Conservation (phyloP, 2,888 invertebrate genomes). For the Steromphala cineraria region DNA sequence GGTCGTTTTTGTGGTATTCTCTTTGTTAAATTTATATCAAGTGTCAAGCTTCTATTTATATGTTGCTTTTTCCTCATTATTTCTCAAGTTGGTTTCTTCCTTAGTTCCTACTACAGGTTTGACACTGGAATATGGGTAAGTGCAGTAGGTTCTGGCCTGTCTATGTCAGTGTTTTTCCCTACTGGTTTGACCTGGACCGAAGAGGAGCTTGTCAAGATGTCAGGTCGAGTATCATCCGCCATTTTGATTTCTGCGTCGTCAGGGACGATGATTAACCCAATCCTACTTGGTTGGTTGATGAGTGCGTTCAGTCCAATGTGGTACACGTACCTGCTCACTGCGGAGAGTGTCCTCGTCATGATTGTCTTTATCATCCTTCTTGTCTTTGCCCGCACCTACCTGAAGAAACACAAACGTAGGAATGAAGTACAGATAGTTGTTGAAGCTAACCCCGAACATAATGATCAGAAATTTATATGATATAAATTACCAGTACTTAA, state of each 20-base stretch:
- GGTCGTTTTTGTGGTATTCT: slow-evolving; percentile 72
- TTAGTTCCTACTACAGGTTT: slow-evolving; percentile 43
- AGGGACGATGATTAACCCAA: slow-evolving; percentile 73
- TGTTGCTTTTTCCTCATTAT: slow-evolving; percentile 18
- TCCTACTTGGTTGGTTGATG: slow-evolving; percentile 69
- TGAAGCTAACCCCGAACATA: too few relatives aligned
- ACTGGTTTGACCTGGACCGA: slow-evolving; percentile 74
- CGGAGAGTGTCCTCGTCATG: slow-evolving; percentile 49
- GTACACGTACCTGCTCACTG: slow-evolving; percentile 67
- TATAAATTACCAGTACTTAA: too few relatives aligned
- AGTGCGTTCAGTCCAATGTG: slow-evolving; percentile 63
- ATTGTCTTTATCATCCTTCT: slow-evolving; percentile 47
- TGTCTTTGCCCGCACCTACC: neutral
- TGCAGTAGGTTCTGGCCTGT: slow-evolving; percentile 67
- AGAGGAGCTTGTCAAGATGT: slow-evolving; percentile 69
- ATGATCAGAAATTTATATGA: too few relatives aligned
- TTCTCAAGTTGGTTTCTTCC: slow-evolving; percentile 45
- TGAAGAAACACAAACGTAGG: neutral
- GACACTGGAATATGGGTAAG: slow-evolving; percentile 58
- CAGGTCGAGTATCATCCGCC: slow-evolving; percentile 71
- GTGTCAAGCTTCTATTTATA: slow-evolving; percentile 58
- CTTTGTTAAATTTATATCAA: slow-evolving; percentile 66
- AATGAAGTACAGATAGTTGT: neutral
- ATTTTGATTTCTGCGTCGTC: slow-evolving; percentile 72
- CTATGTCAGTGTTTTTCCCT: slow-evolving; percentile 74